Evolutionary conservation across 1,140 invertebrate genomes (phyloP).

Genomic region (Grapholita molesta): DNA sequence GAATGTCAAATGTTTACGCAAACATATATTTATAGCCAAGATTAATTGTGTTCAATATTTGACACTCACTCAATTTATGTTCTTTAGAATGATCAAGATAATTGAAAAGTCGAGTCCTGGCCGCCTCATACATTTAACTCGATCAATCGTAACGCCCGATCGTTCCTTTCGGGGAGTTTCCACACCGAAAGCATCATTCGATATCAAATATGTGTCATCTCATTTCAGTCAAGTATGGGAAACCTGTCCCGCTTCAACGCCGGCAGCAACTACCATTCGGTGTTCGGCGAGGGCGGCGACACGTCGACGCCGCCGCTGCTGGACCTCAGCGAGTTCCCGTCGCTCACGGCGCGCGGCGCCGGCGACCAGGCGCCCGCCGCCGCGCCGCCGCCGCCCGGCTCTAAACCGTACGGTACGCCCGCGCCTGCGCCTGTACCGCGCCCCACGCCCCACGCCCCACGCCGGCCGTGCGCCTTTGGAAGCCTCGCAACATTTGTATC

Average conservation of each 20-base stretch:
- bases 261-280: conserved; percentile 81
- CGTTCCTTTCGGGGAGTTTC: too few species aligned
- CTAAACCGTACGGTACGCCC: conserved; percentile 91
- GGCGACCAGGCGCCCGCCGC: conserved; percentile 83
- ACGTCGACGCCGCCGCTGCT: conserved; percentile 89
- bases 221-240: conserved; percentile 64
- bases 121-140: too few species aligned
- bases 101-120: too few species aligned
- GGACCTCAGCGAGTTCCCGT: conserved; percentile 94
- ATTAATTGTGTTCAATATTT: too few species aligned
- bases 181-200: too few species aligned
- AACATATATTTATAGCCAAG: too few species aligned
- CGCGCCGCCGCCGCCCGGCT: conserved; percentile 91
- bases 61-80: too few species aligned
- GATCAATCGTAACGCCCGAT: too few species aligned
- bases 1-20: too few species aligned
- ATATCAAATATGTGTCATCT: background rate
- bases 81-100: too few species aligned
- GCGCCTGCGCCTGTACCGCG: conserved; percentile 90
- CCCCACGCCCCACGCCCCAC: conserved; percentile 93
- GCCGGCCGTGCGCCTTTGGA: conserved; percentile 79
- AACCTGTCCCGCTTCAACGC: conserved; percentile 65
- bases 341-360: conserved; percentile 85
- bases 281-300: conserved; percentile 83
- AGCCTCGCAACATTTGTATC: too few species aligned